Evolutionary conservation across 1,140 invertebrate species (phyloP), one percentile per base, ranked within the genome.

Genomic region (Mycetomoellerius zeteki): DNA sequence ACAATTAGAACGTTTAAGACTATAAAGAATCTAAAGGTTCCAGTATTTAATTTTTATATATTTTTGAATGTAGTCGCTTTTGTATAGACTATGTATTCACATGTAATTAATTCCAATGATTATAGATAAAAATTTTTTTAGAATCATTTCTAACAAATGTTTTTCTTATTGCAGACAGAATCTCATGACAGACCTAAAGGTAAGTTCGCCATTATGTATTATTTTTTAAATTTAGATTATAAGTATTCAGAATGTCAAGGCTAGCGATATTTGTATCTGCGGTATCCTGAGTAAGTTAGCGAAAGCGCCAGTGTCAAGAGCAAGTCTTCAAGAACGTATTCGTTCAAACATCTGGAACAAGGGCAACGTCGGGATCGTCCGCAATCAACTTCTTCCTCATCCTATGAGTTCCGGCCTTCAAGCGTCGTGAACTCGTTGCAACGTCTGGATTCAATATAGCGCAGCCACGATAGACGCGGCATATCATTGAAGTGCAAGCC

Each of bases 181-280:
- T 93, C 92, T 30, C 93, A 93, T 82, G 93, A 94, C n/a, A 93
- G 91, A 86, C 93, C 93, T 77, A 95, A 95, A 91, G 94, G 94
- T 95, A 95, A 95, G 94, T 95, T 82, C 69, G 85, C n/a, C 67
- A 60, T 67, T 60, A 60, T 64, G 62, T 73, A 76, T 54, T 67
- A 76, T 69, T 75, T 85, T 56, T n/a, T 21, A 37, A 73, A 58
- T 52, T 67, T 90, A 89, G 56, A 10, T 52, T 52, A 3, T 86
- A 64, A 82, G 47, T 69, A 58, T 1, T 76, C n/a, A 58, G 88
- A 88, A 24, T 58, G 81, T 43, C 88, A 89, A 67, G 84, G 24
- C 62, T 91, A 87, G 87, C 52, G 52, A 56, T 89, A 91, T 84
- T 71, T 77, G 84, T 89, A 82, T 73, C 37, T 50, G 82, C 58